Conservation (phyloP, 2,113 vertebrate species). For the Ondatra zibethicus region DNA sequence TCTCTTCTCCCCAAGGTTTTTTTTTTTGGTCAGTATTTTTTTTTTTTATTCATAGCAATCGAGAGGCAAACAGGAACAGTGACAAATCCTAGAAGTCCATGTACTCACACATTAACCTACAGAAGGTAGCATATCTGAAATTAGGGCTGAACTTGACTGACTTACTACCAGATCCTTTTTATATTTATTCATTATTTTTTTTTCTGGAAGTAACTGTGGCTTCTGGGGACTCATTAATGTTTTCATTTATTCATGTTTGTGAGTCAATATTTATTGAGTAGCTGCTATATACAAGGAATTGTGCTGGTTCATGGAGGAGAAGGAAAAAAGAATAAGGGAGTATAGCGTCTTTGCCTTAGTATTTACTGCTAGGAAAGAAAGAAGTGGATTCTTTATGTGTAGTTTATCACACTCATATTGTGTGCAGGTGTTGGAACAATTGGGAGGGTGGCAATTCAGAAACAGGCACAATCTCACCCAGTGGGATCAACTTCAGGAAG, state of each 20-base stretch:
- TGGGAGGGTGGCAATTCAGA: neutral
- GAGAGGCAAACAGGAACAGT: neutral
- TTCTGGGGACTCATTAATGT: slow-evolving; percentile 16
- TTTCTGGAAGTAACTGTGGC: neutral
- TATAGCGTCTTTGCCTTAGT: neutral
- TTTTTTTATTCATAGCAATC: neutral
- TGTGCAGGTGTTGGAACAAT: neutral
- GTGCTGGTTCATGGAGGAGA: neutral
- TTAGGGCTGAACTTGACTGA: neutral
- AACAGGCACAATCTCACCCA: neutral
- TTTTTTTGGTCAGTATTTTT: neutral
- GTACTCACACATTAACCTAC: neutral
- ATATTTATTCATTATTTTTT: neutral
- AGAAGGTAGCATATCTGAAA: neutral
- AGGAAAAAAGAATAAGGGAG: neutral
- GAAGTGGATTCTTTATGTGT: neutral
- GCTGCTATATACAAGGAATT: neutral
- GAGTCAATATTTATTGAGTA: slow-evolving; percentile 48
- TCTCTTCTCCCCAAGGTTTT: neutral
- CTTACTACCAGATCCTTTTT: neutral
- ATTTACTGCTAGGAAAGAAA: neutral
- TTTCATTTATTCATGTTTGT: slow-evolving; percentile 30
- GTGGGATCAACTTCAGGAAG: neutral
- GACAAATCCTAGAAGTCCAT: neutral
- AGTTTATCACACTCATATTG: neutral